A percentile compares a stretch with the other conserved stretches of the same genome.
phyloP scores from a whole-genome alignment of 2,797 vertebrate genomes.

The Mallotus villosus region DNA sequence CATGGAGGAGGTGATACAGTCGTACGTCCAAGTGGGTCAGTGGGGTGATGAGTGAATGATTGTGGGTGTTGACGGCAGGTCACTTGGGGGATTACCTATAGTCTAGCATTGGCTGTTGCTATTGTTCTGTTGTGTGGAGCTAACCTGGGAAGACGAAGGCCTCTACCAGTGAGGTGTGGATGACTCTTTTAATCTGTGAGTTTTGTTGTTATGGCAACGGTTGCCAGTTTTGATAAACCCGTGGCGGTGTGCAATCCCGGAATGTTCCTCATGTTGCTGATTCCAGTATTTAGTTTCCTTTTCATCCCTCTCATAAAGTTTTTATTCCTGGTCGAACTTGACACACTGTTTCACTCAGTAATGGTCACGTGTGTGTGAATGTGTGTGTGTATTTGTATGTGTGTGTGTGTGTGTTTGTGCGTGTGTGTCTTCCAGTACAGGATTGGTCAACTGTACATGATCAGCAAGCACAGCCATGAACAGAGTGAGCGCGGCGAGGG shows the following conservation, averaged over 20 bases:
- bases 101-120: conserved; percentile 33
- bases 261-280: conserved; percentile 30
- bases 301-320: conserved; percentile 62
- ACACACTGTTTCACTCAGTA: conserved; percentile 66
- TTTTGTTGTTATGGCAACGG: conserved; percentile 26
- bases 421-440: conserved; percentile 82
- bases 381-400: conserved; percentile 43
- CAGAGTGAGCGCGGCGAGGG: conserved; percentile 97
- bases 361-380: neutral
- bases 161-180: conserved; percentile 39
- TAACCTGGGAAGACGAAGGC: conserved; percentile 15
- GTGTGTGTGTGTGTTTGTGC: conserved; percentile 33
- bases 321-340: too few species aligned
- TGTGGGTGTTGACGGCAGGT: conserved; percentile 46
- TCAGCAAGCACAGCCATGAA: conserved; percentile 98
- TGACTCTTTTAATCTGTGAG: conserved; percentile 41
- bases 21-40: conserved; percentile 57
- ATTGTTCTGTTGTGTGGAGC: conserved; percentile 43
- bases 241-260: conserved; percentile 37
- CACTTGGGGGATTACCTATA: conserved; percentile 30
- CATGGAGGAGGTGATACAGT: conserved; percentile 30
- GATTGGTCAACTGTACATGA: conserved; percentile 98
- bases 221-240: conserved; percentile 31
- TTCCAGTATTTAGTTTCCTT: neutral
- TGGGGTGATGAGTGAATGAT: conserved; percentile 46